Evolutionary conservation across 2,797 vertebrate species (phyloP).

Genomic region (Xerus rutilus): DNA sequence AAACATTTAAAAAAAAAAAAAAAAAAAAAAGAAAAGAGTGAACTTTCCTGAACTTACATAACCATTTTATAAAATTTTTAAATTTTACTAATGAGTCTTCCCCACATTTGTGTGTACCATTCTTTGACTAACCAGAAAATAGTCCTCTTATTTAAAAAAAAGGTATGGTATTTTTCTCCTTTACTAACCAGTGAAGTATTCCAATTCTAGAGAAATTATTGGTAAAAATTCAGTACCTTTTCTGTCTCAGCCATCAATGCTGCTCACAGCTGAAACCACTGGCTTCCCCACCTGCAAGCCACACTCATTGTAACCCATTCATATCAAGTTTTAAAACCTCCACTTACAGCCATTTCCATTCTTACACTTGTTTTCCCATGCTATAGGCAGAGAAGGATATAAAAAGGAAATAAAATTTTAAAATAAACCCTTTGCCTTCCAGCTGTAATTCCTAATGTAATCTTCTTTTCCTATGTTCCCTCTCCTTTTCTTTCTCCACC

Average conservation of each 20-base stretch:
- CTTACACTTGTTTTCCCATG: constrained; percentile 3
- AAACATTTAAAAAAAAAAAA: too few species aligned
- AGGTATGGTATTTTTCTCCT: not conserved
- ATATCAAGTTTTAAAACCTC: not conserved
- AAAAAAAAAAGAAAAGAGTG: too few species aligned
- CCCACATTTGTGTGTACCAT: not conserved
- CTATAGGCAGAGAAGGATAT: not conserved
- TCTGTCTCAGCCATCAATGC: not conserved
- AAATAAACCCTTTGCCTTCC: not conserved
- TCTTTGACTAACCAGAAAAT: constrained; percentile 15
- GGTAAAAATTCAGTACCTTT: not conserved
- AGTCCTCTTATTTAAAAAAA: not conserved
- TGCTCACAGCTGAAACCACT: not conserved
- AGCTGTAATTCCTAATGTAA: not conserved
- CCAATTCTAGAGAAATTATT: not conserved
- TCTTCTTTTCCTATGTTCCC: constrained; percentile 27
- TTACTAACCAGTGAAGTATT: constrained; percentile 11
- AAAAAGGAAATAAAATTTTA: not conserved
- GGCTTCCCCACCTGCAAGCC: not conserved
- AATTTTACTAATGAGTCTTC: not conserved
- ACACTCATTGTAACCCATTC: constrained; percentile 17
- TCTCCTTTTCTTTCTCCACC: not conserved
- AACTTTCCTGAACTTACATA: constrained; percentile 15
- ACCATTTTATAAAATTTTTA: not conserved
- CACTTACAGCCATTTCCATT: not conserved